Percentiles rank a stretch among this genome's conserved stretches.
Conservation (phyloP, 2,113 vertebrate genomes). For the Corynorhinus townsendii region DNA sequence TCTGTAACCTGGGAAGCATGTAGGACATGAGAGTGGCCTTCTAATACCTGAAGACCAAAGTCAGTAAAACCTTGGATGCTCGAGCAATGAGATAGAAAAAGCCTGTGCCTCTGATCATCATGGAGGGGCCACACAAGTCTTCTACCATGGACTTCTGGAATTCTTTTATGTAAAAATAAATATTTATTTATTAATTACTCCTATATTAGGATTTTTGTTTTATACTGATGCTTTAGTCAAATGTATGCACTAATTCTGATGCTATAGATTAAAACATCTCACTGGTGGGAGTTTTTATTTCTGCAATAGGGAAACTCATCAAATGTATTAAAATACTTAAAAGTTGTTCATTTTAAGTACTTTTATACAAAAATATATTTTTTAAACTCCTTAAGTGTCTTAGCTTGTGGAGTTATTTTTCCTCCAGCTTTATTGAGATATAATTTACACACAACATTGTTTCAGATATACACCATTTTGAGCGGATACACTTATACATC, state of each 20-base stretch:
- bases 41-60: background rate
- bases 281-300: background rate
- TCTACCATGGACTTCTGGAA: background rate
- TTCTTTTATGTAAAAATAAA: background rate
- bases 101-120: background rate
- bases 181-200: background rate
- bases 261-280: background rate
- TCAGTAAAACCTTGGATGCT: background rate
- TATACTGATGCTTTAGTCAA: background rate
- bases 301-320: background rate
- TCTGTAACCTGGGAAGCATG: background rate
- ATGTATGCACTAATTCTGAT: background rate
- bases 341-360: background rate
- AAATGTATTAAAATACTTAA: background rate
- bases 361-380: background rate
- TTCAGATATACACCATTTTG: background rate
- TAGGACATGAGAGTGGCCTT: background rate
- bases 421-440: background rate
- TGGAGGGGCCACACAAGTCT: background rate
- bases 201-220: background rate
- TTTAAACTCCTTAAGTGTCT: background rate
- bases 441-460: background rate
- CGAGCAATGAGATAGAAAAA: background rate
- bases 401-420: background rate
- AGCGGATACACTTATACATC: background rate